These are phyloP conservation scores for Alentia gelatinosa DNA, from an alignment of 2,888 invertebrate species.

Conservation along the genomic window DNA sequence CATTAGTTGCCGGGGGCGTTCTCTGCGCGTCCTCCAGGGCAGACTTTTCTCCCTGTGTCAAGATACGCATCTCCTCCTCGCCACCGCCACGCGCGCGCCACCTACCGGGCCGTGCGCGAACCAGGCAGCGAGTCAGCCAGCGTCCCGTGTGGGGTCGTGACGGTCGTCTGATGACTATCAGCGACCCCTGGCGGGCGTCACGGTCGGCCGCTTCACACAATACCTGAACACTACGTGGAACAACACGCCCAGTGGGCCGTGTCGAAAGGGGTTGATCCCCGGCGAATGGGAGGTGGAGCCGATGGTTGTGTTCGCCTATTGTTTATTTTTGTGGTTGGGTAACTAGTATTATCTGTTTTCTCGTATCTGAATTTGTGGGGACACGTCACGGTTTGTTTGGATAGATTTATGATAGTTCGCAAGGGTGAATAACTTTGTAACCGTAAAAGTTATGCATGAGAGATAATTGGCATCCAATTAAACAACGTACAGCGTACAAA, in stretches of 20 bases:
- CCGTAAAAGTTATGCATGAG: too few species aligned
- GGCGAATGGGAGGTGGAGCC: background rate
- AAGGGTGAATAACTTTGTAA: background rate
- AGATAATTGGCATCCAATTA: too few species aligned
- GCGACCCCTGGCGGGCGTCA: constrained; percentile 18
- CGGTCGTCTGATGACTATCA: background rate
- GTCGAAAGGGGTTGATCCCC: background rate
- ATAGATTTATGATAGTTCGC: background rate
- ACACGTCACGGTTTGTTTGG: background rate
- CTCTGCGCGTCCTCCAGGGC: background rate
- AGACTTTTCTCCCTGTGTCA: background rate
- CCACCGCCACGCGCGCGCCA: background rate
- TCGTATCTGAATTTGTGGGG: background rate
- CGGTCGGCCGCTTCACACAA: background rate
- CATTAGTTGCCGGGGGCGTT: background rate
- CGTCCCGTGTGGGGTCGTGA: constrained; percentile 38
- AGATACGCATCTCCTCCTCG: background rate
- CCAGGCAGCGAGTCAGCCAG: background rate
- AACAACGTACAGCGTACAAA: too few species aligned
- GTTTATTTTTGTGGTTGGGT: background rate
- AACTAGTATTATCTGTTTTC: background rate
- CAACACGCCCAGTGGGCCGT: background rate
- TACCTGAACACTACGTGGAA: background rate
- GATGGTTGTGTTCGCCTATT: background rate
- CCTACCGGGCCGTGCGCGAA: background rate